These are phyloP conservation scores for Nothocercus nigrocapillus DNA, from an alignment of 2,113 vertebrate species.

Conservation along the genomic window DNA sequence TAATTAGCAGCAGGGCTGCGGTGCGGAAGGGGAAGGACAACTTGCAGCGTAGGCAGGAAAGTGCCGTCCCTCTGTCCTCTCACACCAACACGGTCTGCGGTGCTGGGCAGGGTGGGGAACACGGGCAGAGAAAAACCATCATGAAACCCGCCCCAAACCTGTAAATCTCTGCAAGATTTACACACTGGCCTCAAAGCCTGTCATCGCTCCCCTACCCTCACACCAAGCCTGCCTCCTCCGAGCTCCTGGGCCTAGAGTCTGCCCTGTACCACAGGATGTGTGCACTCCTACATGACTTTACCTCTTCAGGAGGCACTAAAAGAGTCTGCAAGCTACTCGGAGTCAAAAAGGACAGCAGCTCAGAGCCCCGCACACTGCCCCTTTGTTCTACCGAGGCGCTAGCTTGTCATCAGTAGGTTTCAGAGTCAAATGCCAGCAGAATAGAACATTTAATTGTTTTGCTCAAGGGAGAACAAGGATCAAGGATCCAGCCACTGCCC, in stretches of 20 bases:
- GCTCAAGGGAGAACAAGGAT: background rate
- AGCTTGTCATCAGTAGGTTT: background rate
- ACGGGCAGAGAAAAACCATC: background rate
- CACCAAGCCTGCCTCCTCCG: no score
- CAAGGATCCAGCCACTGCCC: background rate
- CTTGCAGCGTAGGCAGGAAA: background rate
- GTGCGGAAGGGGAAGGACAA: background rate
- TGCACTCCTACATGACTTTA: background rate
- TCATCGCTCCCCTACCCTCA: no score
- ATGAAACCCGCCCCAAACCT: background rate
- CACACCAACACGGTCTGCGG: background rate
- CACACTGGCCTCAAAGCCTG: no score
- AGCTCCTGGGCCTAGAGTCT: no score
- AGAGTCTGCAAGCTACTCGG: background rate
- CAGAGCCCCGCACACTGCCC: background rate
- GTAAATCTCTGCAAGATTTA: no score
- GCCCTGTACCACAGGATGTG: background rate
- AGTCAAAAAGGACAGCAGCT: background rate
- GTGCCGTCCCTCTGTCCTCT: accelerated
- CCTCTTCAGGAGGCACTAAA: background rate
- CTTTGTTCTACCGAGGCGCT: background rate
- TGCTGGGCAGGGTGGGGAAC: background rate
- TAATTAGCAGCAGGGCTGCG: background rate
- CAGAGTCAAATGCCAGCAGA: background rate
- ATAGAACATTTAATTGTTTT: background rate